A percentile compares a stretch with the other conserved stretches of the same genome.
Evolutionary conservation across 2,113 vertebrate species (phyloP).

Genomic region (Sinocyclocheilus grahami): DNA sequence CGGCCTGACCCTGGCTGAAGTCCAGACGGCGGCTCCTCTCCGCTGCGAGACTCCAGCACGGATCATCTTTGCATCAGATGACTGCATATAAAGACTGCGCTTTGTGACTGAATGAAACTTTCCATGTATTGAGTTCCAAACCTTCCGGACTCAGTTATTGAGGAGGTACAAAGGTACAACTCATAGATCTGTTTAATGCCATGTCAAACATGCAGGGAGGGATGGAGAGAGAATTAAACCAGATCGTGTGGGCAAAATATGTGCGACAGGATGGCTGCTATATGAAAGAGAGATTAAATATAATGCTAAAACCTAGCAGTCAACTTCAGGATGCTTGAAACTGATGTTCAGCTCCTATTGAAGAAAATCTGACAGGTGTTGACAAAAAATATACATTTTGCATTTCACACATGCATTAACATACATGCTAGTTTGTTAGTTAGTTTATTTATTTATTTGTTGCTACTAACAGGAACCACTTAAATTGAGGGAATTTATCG

Average conservation of each 20-base stretch:
- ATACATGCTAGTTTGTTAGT: too few species aligned
- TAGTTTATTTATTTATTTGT: too few species aligned
- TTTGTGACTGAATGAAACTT: constrained; percentile 29
- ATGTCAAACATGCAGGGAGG: constrained; percentile 13
- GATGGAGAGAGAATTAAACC: neutral
- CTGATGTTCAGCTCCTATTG: neutral
- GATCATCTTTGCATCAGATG: constrained; percentile 23
- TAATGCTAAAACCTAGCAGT: neutral
- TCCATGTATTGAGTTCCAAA: constrained; percentile 18
- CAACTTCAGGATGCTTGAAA: neutral
- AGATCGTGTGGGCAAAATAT: neutral
- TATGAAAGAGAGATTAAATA: neutral
- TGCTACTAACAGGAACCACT: too few species aligned
- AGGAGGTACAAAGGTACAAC: constrained; percentile 22
- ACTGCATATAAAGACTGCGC: constrained; percentile 21
- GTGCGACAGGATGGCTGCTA: neutral
- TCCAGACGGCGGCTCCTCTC: constrained; percentile 25
- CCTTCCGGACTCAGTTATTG: neutral
- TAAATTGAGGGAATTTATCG: too few species aligned
- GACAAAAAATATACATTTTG: neutral
- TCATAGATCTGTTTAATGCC: constrained; percentile 27
- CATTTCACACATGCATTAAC: neutral
- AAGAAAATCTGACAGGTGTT: neutral
- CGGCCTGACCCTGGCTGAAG: constrained; percentile 29
- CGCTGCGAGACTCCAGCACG: neutral